Percentiles rank a stretch among this genome's conserved stretches.
phyloP scores from a whole-genome alignment of 2,888 invertebrate genomes.

The Linyphia triangularis region DNA sequence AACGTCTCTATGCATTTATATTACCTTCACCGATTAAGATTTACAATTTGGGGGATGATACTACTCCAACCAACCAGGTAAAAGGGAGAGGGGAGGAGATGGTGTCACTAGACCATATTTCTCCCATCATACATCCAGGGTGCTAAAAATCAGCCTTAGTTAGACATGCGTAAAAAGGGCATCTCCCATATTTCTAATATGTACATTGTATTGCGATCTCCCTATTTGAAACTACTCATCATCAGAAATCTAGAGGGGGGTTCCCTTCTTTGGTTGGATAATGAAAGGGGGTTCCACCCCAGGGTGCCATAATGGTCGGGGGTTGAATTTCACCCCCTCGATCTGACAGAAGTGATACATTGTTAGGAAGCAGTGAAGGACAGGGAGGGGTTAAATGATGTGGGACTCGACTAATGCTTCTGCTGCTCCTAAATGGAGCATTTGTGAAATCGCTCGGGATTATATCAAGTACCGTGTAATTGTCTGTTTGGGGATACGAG shows the following conservation, averaged over 20 bases:
- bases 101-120: background rate
- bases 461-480: slow-evolving; percentile 72
- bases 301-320: slow-evolving; percentile 51
- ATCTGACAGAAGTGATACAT: slow-evolving; percentile 67
- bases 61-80: no score
- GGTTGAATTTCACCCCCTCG: background rate
- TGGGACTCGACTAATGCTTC: slow-evolving; percentile 56
- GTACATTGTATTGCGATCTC: slow-evolving; percentile 17
- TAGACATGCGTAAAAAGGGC: background rate
- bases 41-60: no score
- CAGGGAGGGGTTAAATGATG: slow-evolving; percentile 73
- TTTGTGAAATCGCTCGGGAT: slow-evolving; percentile 72
- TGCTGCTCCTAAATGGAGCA: slow-evolving; percentile 53
- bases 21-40: no score
- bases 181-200: slow-evolving; percentile 26
- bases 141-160: slow-evolving; percentile 29
- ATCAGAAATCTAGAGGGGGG: background rate
- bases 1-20: no score
- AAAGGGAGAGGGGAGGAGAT: no score
- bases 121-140: background rate
- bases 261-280: slow-evolving; percentile 36
- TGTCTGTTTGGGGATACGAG: slow-evolving; percentile 49
- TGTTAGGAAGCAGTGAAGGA: slow-evolving; percentile 32
- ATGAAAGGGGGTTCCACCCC: slow-evolving; percentile 61
- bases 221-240: slow-evolving; percentile 16